Percentiles rank a stretch among this genome's conserved stretches.
Evolutionary conservation across 1,140 invertebrate genomes (phyloP).

Genomic region (Papilio xuthus): DNA sequence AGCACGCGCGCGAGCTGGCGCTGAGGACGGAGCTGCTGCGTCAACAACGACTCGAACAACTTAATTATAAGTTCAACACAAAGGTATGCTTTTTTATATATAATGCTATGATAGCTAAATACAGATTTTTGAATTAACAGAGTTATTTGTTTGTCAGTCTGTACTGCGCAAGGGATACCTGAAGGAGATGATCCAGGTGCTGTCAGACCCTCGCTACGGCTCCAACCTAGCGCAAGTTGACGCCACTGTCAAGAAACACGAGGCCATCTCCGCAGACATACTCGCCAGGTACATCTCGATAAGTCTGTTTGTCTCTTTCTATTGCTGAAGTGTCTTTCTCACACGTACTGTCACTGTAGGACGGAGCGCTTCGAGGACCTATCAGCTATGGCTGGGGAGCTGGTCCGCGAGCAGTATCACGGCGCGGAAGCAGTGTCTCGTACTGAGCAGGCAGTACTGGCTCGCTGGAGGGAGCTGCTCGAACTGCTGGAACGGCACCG

Average conservation of each 20-base stretch:
- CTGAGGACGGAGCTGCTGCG: constrained; percentile 94
- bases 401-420: constrained; percentile 96
- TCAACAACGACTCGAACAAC: constrained; percentile 96
- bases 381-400: constrained; percentile 94
- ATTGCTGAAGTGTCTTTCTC: too few relatives aligned
- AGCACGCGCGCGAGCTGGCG: constrained; percentile 96
- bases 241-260: constrained; percentile 98
- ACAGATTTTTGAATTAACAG: too few relatives aligned
- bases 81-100: too few relatives aligned
- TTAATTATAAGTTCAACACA: constrained; percentile 97
- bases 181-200: constrained; percentile 98
- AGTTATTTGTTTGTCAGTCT: constrained; percentile 81
- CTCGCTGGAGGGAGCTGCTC: constrained; percentile 93
- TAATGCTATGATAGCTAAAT: too few relatives aligned
- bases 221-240: constrained; percentile 96
- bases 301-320: background rate
- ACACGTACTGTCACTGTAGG: constrained; percentile 69
- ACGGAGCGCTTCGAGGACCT: constrained; percentile 97
- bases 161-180: constrained; percentile 95
- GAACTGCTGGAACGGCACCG: constrained; percentile 93
- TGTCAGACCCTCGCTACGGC: constrained; percentile 95
- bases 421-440: constrained; percentile 91
- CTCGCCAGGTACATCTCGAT: constrained; percentile 83
- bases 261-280: constrained; percentile 98
- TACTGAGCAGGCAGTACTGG: constrained; percentile 93